phyloP scores from a whole-genome alignment of 2,113 vertebrate genomes.

The Percina caprodes region DNA sequence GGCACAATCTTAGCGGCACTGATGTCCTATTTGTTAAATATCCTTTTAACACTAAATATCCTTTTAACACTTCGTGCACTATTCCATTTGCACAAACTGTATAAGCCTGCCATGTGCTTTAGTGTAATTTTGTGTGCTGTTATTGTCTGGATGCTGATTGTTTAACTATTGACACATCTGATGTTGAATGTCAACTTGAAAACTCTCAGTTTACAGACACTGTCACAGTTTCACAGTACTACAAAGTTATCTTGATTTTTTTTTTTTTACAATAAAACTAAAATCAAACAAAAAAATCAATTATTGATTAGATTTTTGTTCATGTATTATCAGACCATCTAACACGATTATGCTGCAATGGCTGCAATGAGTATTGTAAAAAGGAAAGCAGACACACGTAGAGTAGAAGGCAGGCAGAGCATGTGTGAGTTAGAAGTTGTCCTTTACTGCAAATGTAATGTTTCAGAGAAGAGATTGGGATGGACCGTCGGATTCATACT shows the following conservation, averaged over 20 bases:
- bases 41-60: no score
- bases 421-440: background rate
- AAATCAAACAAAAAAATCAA: background rate
- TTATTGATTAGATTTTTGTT: background rate
- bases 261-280: background rate
- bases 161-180: background rate
- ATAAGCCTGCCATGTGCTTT: background rate
- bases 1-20: no score
- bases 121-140: background rate
- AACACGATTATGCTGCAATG: background rate
- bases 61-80: no score
- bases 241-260: background rate
- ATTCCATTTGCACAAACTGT: no score
- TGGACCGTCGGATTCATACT: background rate
- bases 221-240: background rate
- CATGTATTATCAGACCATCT: background rate
- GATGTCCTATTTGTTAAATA: no score
- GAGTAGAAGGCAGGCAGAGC: background rate
- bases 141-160: background rate
- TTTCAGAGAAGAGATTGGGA: background rate
- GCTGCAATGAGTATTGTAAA: background rate
- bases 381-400: background rate
- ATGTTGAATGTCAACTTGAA: constrained; percentile 32
- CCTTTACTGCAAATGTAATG: background rate
- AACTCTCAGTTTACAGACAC: background rate